phyloP scores from a whole-genome alignment of 2,888 invertebrate species.

The Cremastobaeus sp. region DNA sequence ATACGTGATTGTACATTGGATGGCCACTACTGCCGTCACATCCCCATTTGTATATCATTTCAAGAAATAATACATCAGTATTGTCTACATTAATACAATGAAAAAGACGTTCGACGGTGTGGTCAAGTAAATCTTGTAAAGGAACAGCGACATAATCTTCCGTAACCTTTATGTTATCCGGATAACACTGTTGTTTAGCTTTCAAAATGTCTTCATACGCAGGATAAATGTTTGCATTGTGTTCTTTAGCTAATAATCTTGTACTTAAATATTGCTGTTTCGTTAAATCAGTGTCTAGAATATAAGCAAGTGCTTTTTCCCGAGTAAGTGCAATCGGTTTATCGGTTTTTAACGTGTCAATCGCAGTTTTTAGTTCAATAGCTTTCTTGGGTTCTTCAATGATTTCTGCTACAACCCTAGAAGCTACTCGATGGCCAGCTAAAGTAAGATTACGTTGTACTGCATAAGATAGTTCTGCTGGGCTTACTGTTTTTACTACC shows the following conservation, averaged over 20 bases:
- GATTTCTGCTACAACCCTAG: not conserved
- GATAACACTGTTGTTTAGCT: not conserved
- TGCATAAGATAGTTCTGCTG: not conserved
- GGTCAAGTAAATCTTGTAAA: not conserved
- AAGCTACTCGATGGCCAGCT: not conserved
- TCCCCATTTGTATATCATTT: slow-evolving; percentile 9
- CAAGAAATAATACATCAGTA: not conserved
- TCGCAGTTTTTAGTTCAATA: not conserved
- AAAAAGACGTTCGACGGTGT: not conserved
- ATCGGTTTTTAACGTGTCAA: not conserved
- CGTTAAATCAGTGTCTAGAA: slow-evolving; percentile 3
- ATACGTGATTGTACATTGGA: not conserved
- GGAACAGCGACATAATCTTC: not conserved
- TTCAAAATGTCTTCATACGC: not conserved
- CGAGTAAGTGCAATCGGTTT: not conserved
- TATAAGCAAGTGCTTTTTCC: not conserved
- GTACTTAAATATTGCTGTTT: slow-evolving; percentile 5
- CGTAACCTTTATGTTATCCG: not conserved
- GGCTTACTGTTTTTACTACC: not conserved
- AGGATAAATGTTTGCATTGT: slow-evolving; percentile 2
- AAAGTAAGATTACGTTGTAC: not conserved
- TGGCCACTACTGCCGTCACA: slow-evolving; percentile 18
- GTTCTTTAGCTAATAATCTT: slow-evolving; percentile 1
- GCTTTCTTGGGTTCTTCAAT: not conserved
- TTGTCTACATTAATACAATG: not conserved